A percentile compares a stretch with the other conserved stretches of the same genome.
phyloP scores from a whole-genome alignment of 2,888 invertebrate species.

The Cancer borealis region DNA sequence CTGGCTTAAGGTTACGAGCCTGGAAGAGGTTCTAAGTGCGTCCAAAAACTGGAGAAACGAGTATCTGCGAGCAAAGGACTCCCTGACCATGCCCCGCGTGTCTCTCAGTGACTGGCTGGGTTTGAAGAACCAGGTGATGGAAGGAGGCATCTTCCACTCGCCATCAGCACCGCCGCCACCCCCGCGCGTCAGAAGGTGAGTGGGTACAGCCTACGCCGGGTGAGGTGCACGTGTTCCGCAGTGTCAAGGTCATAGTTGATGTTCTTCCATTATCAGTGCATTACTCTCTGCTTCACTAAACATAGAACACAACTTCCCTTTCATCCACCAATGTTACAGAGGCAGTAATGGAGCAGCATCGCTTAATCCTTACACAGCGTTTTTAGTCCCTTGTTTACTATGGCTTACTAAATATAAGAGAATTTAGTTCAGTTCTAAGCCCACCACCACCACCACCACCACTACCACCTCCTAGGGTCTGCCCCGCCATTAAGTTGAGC shows the following conservation, averaged over 20 bases:
- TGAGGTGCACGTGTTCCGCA: background rate
- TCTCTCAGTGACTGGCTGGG: slow-evolving; percentile 50
- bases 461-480: background rate
- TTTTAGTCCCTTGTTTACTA: background rate
- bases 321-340: background rate
- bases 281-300: background rate
- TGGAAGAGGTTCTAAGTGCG: background rate
- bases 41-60: background rate
- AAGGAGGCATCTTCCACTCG: background rate
- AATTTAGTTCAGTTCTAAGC: background rate
- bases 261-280: background rate
- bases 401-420: background rate
- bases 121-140: background rate
- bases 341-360: background rate
- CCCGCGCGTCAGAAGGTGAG: slow-evolving; percentile 35
- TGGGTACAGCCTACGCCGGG: background rate
- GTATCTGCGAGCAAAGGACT: background rate
- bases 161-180: background rate
- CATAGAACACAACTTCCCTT: background rate
- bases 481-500: background rate
- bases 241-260: background rate
- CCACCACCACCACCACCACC: slow-evolving; percentile 19
- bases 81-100: background rate
- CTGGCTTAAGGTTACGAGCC: background rate
- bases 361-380: background rate